A percentile compares a stretch with the other conserved stretches of the same genome.
Evolutionary conservation across 1,140 invertebrate genomes (phyloP).

Genomic region (Kradibia gibbosae): DNA sequence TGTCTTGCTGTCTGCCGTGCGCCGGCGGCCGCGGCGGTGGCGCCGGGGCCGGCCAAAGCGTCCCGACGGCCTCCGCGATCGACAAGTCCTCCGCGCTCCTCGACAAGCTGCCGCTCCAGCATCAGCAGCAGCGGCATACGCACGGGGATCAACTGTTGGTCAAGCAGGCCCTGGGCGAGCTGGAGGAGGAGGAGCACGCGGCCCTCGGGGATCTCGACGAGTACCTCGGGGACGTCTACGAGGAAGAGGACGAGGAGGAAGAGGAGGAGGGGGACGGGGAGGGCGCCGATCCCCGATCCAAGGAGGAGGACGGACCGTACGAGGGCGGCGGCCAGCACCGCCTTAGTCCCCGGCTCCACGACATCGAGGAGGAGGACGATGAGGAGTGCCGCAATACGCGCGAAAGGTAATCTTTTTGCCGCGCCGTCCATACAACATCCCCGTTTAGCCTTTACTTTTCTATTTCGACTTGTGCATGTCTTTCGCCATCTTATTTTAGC

Average conservation of each 20-base stretch:
- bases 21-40: constrained; percentile 72
- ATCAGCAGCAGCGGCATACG: constrained; percentile 48
- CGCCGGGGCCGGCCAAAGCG: constrained; percentile 61
- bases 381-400: constrained; percentile 67
- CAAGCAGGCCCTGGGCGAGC: constrained; percentile 1
- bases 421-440: constrained; percentile 43
- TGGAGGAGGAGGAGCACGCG: constrained; percentile 55
- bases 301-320: constrained; percentile 59
- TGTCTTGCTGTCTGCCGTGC: constrained; percentile 74
- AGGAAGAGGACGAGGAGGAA: constrained; percentile 48
- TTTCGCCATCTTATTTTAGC: not conserved
- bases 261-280: constrained; percentile 39
- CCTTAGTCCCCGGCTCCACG: constrained; percentile 71
- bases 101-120: constrained; percentile 9
- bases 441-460: constrained; percentile 2
- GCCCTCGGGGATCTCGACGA: constrained; percentile 63
- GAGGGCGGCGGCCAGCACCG: constrained; percentile 66
- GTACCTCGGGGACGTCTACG: constrained; percentile 61
- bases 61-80: constrained; percentile 52
- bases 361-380: constrained; percentile 75
- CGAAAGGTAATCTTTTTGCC: constrained; percentile 59
- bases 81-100: constrained; percentile 38
- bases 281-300: constrained; percentile 46
- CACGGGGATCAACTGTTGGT: not conserved
- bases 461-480: not conserved